Evolutionary conservation across 1,140 invertebrate genomes (phyloP), one percentile per base, ranked within the genome.

Genomic region (Temnothorax longispinosus): DNA sequence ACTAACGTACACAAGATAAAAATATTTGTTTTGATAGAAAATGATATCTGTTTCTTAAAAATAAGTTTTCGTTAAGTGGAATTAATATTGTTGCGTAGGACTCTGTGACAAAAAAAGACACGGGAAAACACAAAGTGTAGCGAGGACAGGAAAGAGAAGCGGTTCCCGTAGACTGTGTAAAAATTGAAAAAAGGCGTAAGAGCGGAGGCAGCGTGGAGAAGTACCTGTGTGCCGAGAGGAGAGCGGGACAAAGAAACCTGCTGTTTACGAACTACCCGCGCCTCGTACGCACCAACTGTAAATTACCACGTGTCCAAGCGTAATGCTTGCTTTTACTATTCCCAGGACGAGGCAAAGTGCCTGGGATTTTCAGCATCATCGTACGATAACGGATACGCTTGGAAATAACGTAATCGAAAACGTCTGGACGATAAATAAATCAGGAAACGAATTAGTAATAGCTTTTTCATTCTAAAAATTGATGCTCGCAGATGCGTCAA

Each of bases 221-320:
- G 78, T 89, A 86, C 76, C 15, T 62, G 82, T 71, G 62, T 52
- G 27, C 52, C 41, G 18, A 15, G 84, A 88, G 27, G 18, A 60
- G 72, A 67, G 52, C 52, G 65, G 64, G 60, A 92, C 89, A 93
- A 92, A 92, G 92, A 89, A 87, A 85, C 52, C 88, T 88, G 87
- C 89, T 65, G 90, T 92, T 89, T 92, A 89, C 89, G 88, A 81
- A 85, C 78, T 90, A 89, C 89, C 87, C 71, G 56, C 58, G 86
- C 52, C 80, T 85, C 88, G 86, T 91, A 91, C 47, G 86, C 75
- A 56, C 85, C 74, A 81, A 88, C 91, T 90, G 91, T 92, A 92
- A 92, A 92, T 92, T 92, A 92, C 86, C 91, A 92, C 91, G 87
- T 92, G 91, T 91, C 69, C 90, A 77, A 81, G 77, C 87, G 90